Percentiles rank a stretch among this genome's conserved stretches.
phyloP scores from a whole-genome alignment of 2,888 invertebrate species.

The Synergus gifuensis region DNA sequence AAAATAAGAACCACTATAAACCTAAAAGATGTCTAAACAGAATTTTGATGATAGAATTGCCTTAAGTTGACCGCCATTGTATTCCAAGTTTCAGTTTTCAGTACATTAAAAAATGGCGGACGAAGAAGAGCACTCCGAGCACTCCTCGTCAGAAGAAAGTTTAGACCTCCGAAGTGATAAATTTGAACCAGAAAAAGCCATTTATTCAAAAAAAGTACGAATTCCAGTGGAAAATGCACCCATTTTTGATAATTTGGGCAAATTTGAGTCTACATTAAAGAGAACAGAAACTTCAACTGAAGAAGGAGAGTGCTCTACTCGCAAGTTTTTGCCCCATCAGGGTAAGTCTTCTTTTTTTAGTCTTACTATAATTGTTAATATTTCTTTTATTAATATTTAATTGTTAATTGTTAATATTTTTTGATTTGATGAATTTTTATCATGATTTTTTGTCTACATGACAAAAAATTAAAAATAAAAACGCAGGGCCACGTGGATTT shows the following conservation, averaged over 20 bases:
- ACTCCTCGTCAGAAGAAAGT: conserved; percentile 74
- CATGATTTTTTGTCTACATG: not conserved
- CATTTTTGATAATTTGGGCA: conserved; percentile 84
- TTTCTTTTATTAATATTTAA: not conserved
- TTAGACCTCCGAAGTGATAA: conserved; percentile 80
- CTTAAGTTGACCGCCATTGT: not conserved
- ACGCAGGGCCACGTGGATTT: not conserved
- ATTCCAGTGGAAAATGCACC: conserved; percentile 81
- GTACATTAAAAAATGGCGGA: conserved; percentile 63
- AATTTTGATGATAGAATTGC: not conserved
- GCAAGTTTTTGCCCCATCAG: conserved; percentile 40
- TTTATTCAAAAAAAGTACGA: conserved; percentile 81
- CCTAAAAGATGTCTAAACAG: no score
- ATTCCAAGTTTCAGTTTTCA: conserved; percentile 35
- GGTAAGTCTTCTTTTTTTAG: conserved; percentile 46
- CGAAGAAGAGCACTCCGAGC: conserved; percentile 54
- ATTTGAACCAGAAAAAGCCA: conserved; percentile 86
- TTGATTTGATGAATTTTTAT: not conserved
- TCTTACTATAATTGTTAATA: not conserved
- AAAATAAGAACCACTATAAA: no score
- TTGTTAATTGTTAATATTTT: no score
- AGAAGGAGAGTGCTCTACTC: conserved; percentile 44
- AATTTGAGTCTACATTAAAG: conserved; percentile 79
- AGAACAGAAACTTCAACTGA: conserved; percentile 67
- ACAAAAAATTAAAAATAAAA: not conserved